A percentile compares a stretch with the other conserved stretches of the same genome.
Evolutionary conservation across 2,888 invertebrate genomes (phyloP).

Genomic region (Rhogogaster chlorosoma): DNA sequence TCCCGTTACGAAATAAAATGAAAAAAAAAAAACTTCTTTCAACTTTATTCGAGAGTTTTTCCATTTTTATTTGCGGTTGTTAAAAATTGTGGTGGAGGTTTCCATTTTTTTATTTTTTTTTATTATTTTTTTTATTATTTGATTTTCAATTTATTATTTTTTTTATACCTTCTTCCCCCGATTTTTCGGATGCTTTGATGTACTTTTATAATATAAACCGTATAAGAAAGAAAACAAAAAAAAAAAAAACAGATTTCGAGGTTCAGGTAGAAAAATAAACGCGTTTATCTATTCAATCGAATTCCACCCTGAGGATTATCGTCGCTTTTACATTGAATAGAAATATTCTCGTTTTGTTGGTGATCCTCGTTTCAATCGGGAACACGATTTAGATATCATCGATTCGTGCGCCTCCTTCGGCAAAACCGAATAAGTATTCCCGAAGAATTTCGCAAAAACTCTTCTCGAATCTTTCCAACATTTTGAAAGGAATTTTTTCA

Average conservation of each 20-base stretch:
- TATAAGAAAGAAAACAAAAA: neutral
- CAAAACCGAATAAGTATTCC: neutral
- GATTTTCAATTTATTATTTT: neutral
- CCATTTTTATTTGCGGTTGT: neutral
- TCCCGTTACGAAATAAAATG: neutral
- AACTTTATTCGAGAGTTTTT: neutral
- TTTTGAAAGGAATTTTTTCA: neutral
- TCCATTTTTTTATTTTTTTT: neutral
- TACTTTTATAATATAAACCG: neutral
- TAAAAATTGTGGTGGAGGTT: neutral
- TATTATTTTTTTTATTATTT: neutral
- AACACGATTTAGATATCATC: neutral
- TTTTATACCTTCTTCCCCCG: neutral
- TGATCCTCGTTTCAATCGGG: neutral
- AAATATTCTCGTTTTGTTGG: neutral
- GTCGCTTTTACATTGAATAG: neutral
- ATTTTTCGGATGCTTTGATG: neutral
- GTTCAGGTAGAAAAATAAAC: neutral
- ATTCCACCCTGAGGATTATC: neutral
- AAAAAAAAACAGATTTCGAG: neutral
- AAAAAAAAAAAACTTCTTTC: neutral
- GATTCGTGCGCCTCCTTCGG: neutral
- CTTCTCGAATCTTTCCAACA: neutral
- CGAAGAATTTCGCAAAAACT: neutral
- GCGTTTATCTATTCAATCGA: constrained; percentile 25